Conservation (phyloP, 2,888 invertebrate genomes). For the Ectobius pallidus region DNA sequence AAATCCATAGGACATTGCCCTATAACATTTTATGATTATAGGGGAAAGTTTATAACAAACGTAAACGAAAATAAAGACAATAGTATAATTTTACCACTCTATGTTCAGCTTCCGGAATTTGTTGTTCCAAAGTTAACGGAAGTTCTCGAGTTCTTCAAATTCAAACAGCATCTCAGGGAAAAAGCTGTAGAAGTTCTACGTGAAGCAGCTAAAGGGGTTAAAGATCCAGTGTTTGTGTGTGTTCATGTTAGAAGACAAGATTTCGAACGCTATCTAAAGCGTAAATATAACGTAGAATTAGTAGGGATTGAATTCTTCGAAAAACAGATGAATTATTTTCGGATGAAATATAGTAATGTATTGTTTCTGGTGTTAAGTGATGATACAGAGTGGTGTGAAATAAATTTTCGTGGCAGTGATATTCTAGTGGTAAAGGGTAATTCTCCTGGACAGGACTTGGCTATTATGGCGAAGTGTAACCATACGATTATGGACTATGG, state of each 20-base stretch:
- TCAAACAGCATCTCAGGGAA: conserved; percentile 56
- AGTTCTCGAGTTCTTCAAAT: conserved; percentile 61
- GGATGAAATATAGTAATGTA: conserved; percentile 52
- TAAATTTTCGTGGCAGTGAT: conserved; percentile 52
- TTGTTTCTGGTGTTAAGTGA: conserved; percentile 58
- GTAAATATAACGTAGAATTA: conserved; percentile 55
- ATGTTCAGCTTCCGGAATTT: conserved; percentile 59
- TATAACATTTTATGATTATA: not conserved
- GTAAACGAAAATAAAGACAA: not conserved
- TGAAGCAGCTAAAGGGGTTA: conserved; percentile 44
- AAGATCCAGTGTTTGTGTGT: conserved; percentile 56
- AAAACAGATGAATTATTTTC: conserved; percentile 55
- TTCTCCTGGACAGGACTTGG: conserved; percentile 55
- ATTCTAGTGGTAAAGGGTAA: conserved; percentile 52
- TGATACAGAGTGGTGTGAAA: conserved; percentile 57
- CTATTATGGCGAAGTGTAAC: conserved; percentile 58
- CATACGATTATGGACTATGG: conserved; percentile 61
- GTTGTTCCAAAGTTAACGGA: conserved; percentile 62
- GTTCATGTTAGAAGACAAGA: conserved; percentile 64
- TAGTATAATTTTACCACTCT: not conserved
- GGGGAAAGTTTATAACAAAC: no score
- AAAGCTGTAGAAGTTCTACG: conserved; percentile 57
- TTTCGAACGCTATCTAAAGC: conserved; percentile 60
- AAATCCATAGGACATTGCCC: conserved; percentile 60
- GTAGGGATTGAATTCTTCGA: conserved; percentile 53